Conservation (phyloP, 2,888 invertebrate genomes). For the Dusona sp. region DNA sequence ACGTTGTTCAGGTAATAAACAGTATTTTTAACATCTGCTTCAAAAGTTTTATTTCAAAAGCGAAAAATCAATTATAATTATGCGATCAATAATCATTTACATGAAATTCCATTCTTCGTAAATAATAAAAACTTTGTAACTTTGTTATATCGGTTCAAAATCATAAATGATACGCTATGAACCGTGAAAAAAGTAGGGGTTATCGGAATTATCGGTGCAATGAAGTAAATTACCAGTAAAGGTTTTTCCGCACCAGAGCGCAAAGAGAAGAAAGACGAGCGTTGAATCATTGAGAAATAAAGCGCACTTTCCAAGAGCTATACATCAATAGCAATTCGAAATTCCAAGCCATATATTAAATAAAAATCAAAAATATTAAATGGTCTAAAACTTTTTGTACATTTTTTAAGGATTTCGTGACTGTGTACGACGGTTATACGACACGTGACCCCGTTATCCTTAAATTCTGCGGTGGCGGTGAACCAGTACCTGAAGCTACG, state of each 20-base stretch:
- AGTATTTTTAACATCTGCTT: not conserved
- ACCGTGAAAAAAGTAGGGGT: no score
- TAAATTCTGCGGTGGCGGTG: constrained; percentile 96
- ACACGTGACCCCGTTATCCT: constrained; percentile 94
- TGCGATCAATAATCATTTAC: not conserved
- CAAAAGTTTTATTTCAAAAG: not conserved
- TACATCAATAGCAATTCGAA: not conserved
- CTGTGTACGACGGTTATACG: constrained; percentile 95
- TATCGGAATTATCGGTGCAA: no score
- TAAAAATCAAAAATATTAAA: not conserved
- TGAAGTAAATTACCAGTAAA: no score
- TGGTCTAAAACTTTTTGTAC: not conserved
- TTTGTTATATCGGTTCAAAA: no score
- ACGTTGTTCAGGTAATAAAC: constrained; percentile 89
- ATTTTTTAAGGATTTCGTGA: constrained; percentile 90
- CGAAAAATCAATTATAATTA: not conserved
- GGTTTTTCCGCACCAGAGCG: no score
- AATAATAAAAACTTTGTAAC: no score
- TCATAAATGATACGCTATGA: no score
- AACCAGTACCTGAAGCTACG: constrained; percentile 93
- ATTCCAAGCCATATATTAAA: not conserved
- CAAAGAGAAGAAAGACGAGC: no score
- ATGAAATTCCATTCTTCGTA: no score
- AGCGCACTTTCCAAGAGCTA: not conserved
- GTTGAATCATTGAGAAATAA: not conserved